Percentiles rank a stretch among this genome's conserved stretches.
Conservation (phyloP, 1,140 invertebrate genomes). For the Megathymus violae region DNA sequence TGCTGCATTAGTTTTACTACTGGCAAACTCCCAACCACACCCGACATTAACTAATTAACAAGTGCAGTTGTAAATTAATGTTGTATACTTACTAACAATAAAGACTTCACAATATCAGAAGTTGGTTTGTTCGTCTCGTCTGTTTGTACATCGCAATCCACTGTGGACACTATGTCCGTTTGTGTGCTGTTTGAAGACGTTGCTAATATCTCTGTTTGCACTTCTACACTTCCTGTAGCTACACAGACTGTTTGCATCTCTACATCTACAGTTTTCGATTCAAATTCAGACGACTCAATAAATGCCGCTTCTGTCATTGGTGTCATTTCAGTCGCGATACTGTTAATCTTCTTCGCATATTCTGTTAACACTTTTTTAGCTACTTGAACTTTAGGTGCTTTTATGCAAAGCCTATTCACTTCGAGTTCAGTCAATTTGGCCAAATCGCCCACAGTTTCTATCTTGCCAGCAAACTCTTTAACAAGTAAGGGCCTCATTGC, state of each 20-base stretch:
- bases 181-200: conserved; percentile 42
- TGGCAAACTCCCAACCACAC: too few relatives aligned
- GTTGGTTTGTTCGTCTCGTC: conserved; percentile 56
- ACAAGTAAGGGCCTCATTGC: conserved; percentile 65
- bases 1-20: too few relatives aligned
- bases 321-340: conserved; percentile 28
- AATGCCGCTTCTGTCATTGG: conserved; percentile 33
- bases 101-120: conserved; percentile 50
- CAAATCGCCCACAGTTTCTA: conserved; percentile 82
- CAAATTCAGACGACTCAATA: conserved; percentile 18
- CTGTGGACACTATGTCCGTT: conserved; percentile 45
- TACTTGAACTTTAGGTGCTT: conserved; percentile 73
- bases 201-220: conserved; percentile 48
- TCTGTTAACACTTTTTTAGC: conserved; percentile 64
- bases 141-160: conserved; percentile 51
- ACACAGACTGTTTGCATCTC: conserved; percentile 48
- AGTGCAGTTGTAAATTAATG: too few relatives aligned
- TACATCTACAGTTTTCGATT: conserved; percentile 21
- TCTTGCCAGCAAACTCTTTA: conserved; percentile 70
- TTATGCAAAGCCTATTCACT: conserved; percentile 80
- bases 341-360: conserved; percentile 54
- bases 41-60: too few relatives aligned
- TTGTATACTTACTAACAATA: conserved; percentile 57
- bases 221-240: conserved; percentile 40
- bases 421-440: conserved; percentile 80